Base-by-base conservation (phyloP, 2,888 invertebrate genomes). In the Cantharis nigra region DNA sequence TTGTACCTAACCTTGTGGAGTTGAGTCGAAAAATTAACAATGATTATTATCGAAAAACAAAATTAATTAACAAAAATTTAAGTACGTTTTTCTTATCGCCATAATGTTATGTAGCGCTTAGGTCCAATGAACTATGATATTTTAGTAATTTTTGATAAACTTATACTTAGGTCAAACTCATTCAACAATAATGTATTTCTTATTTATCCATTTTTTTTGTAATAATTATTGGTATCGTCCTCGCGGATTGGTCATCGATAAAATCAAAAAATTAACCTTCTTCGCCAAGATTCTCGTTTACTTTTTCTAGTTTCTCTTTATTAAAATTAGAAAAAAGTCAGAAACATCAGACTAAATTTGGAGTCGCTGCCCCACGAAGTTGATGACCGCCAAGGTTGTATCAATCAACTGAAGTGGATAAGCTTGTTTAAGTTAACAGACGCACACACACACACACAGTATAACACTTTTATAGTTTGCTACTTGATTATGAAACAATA, bases 381-480 rank as follows among this genome's bases (percentile, higher is more conserved):
- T 82, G 84, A 85, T 85, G 83, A 81, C 84, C 83, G 82, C 82
- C 86, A 87, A 87, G 87, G 87, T 85, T 85, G 82, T 83, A 87
- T 86, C 85, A 86, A 87, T 87, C 86, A 85, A 85, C 81, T 84
- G 85, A 85, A 87, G 87, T 87, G 87, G 86, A 85, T 86, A 85
- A 85, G 85, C 84, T 85, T 84, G 85, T 86, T 86, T 85, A 85
- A 85, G 82, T 83, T 83, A 83, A 82, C 83, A 84, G 82, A 84
- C 83, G 83, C 80, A 83, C 83, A 83, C 80, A 83, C 77, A 71
- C 83, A 84, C 82, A 84, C 83, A 83, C 69, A 70, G 70, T 65
- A 67, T 67, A 71, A 70, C 74, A 63, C 77, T 71, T 77, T 73
- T 70, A 70, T 69, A 74, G 74, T 74, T 63, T 71, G 74, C 72